Base-by-base conservation (phyloP, 2,888 invertebrate species). In the Drosophila anomelani region DNA sequence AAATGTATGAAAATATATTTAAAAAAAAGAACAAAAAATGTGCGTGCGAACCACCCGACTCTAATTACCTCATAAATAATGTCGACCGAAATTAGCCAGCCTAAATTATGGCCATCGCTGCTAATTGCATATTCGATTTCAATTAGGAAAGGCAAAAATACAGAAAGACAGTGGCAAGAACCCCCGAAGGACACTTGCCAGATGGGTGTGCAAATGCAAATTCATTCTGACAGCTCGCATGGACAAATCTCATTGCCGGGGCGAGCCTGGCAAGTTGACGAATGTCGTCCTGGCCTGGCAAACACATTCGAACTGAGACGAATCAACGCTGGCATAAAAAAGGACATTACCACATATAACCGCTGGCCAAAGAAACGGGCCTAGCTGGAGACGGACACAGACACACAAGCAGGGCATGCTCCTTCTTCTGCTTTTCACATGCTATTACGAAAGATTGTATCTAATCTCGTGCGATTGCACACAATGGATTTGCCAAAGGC, bases 391-490 rank as follows among this genome's bases (percentile, higher is more conserved):
- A 57, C 67, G 73, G 59, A 67, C 75, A 85, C 78, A 87, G 78
- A 72, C 51, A 56, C 47, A 46, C 29, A 12, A 51, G 32, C 49
- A 17, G 60, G 20, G 20, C 23, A 9, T 34, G n/a, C 49, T 20
- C 38, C 58, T 34, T 9, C 32, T 43, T 43, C 53, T 44, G 47
- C 17, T 15, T 32, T 51, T n/a, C 39, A 74, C 74, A 76, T 70
- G 80, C 85, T 80, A 89, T 87, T 85, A 85, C 80, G 71, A 77
- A 82, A 89, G 85, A 86, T 86, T 86, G 89, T 86, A 86, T 86
- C 88, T 86, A 86, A 86, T 86, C 85, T 89, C 76, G 75, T 79
- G 62, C 82, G 89, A 85, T 85, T 85, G 85, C 88, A 85, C 85
- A 86, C 85, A 86, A 89, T 86, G 80, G 85, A 86, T 87, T 89